Base-by-base conservation (phyloP, 2,888 invertebrate genomes). In the Yponomeuta malinellus region DNA sequence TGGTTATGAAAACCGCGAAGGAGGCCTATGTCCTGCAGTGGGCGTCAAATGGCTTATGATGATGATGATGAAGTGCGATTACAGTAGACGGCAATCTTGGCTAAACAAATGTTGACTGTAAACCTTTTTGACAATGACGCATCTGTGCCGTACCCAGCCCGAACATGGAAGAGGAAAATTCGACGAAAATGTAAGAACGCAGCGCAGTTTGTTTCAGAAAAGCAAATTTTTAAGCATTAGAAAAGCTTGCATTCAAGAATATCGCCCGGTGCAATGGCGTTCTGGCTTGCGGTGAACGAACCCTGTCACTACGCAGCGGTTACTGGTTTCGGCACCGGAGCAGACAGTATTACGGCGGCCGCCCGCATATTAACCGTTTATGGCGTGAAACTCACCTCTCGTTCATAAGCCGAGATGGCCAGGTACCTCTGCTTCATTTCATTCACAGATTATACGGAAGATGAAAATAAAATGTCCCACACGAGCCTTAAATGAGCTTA, bases 301-400 rank as follows among this genome's bases (percentile, higher is more conserved):
- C 91, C 85, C 84, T 86, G 87, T 87, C 86, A 86, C 85, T 81
- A 74, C 78, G 80, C 78, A 63, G 48, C 65, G 29, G 68, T 74
- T 86, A 87, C 90, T 84, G 87, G 90, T 91, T 91, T 89, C 84
- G 88, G 88, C 84, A 87, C 29, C 29, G 10, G 29, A 86, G 86
- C 87, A 70, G 83, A 82, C 83, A 83, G 81, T 79, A 80, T 83
- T 65, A 66, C 67, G 68, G 6, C 68, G 76, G 75, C 75, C 74
- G 71, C 64, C 73, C 78, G 78, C 81, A 80, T 85, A 86, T 86
- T 84, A 83, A 82, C 84, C 85, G 81, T 84, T 82, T 87, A 88
- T 84, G 86, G 85, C 78, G 81, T 81, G 81, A 85, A 88, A 86
- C 82, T 81, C 72, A 75, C 74, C 70, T 65, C 31, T 29, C 52